Conservation (phyloP, 2,113 vertebrate species). For the Ammodytes marinus region DNA sequence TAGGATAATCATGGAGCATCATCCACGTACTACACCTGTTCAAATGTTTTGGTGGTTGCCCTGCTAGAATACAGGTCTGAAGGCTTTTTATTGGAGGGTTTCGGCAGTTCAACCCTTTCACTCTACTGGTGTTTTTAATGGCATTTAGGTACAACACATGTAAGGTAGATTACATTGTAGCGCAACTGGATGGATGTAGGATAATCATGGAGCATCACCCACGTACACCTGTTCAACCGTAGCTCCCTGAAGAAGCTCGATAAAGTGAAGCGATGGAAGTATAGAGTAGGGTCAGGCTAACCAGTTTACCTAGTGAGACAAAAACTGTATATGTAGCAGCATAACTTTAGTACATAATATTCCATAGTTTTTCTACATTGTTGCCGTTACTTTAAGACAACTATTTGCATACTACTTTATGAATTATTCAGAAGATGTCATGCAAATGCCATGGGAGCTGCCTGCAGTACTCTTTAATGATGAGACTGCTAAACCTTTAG, state of each 20-base stretch:
- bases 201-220: too few relatives aligned
- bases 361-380: background rate
- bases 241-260: background rate
- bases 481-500: constrained; percentile 25
- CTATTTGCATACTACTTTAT: background rate
- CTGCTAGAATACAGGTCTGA: too few relatives aligned
- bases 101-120: background rate
- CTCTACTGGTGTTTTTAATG: background rate
- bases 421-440: constrained; percentile 13
- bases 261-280: too few relatives aligned
- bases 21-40: too few relatives aligned
- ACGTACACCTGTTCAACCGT: too few relatives aligned
- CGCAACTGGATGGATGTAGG: background rate
- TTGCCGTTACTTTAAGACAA: background rate
- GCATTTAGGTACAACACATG: too few relatives aligned
- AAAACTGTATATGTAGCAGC: background rate
- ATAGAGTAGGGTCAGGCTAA: too few relatives aligned
- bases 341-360: background rate
- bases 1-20: too few relatives aligned
- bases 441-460: background rate
- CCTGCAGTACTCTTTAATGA: constrained; percentile 22
- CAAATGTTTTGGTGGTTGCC: too few relatives aligned
- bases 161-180: background rate
- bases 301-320: background rate
- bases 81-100: too few relatives aligned